phyloP scores from a whole-genome alignment of 30 jellyfish, hydroid and myxozoan species.

The Cassiopea andromeda region DNA sequence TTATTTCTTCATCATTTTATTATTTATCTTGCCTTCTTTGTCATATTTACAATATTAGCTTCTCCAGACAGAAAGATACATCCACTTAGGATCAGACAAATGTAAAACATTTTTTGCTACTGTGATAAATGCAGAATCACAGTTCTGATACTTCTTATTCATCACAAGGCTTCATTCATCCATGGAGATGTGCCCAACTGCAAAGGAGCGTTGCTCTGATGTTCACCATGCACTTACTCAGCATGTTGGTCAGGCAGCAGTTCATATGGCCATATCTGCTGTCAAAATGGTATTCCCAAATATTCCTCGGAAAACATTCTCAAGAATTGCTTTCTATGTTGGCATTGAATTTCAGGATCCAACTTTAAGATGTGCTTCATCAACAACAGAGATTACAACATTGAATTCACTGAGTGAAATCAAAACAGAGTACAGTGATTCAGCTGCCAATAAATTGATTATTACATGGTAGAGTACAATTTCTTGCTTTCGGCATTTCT shows the following conservation, averaged over 20 bases:
- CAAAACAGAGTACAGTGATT: slow-evolving; percentile 70
- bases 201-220: slow-evolving; percentile 80
- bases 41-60: too few relatives aligned
- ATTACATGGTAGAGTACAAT: slow-evolving; percentile 70
- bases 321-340: slow-evolving; percentile 79
- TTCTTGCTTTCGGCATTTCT: too few relatives aligned
- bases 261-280: slow-evolving; percentile 70
- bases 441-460: slow-evolving; percentile 70
- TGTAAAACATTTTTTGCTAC: too few relatives aligned
- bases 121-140: too few relatives aligned
- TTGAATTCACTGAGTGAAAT: slow-evolving; percentile 54
- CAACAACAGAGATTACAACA: slow-evolving; percentile 48
- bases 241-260: slow-evolving; percentile 72
- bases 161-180: slow-evolving; percentile 59
- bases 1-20: too few relatives aligned
- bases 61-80: too few relatives aligned
- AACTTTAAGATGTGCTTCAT: slow-evolving; percentile 36
- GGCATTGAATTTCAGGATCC: slow-evolving; percentile 74
- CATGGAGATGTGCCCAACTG: slow-evolving; percentile 77
- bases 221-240: slow-evolving; percentile 82
- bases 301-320: slow-evolving; percentile 70
- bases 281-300: slow-evolving; percentile 87
- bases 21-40: too few relatives aligned
- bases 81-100: too few relatives aligned
- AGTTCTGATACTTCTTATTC: background rate